Percentiles rank a stretch among this genome's conserved stretches.
Conservation (phyloP, 2,888 invertebrate genomes). For the Philereme transversata region DNA sequence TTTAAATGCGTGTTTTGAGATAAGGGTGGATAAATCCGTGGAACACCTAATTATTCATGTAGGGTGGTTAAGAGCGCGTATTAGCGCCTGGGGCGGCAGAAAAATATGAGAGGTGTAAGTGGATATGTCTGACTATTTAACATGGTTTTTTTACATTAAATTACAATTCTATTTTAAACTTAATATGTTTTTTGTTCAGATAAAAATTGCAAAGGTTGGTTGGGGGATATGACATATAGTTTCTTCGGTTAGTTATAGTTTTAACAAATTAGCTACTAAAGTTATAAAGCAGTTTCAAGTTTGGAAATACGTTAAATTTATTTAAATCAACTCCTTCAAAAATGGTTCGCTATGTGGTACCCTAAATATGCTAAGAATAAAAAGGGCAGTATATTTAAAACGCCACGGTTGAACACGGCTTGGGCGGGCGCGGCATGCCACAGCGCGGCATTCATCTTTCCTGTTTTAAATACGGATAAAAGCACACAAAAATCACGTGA, state of each 20-base stretch:
- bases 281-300: too few species aligned
- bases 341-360: constrained; percentile 41
- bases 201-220: background rate
- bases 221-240: too few species aligned
- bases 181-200: too few species aligned
- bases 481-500: constrained; percentile 33
- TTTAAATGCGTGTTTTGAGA: constrained; percentile 81
- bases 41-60: constrained; percentile 83
- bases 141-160: constrained; percentile 13
- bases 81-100: constrained; percentile 67
- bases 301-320: too few species aligned
- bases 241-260: too few species aligned
- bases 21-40: constrained; percentile 71
- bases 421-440: constrained; percentile 67
- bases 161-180: constrained; percentile 1
- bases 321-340: constrained; percentile 1
- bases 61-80: constrained; percentile 78
- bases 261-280: too few species aligned
- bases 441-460: constrained; percentile 55
- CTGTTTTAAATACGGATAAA: constrained; percentile 62
- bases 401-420: constrained; percentile 69
- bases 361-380: constrained; percentile 38
- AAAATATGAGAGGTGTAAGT: constrained; percentile 56
- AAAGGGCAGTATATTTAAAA: constrained; percentile 73
- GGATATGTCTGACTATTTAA: constrained; percentile 20